Base-by-base conservation (phyloP, 1,140 invertebrate species). In the Drosophila watanabei region DNA sequence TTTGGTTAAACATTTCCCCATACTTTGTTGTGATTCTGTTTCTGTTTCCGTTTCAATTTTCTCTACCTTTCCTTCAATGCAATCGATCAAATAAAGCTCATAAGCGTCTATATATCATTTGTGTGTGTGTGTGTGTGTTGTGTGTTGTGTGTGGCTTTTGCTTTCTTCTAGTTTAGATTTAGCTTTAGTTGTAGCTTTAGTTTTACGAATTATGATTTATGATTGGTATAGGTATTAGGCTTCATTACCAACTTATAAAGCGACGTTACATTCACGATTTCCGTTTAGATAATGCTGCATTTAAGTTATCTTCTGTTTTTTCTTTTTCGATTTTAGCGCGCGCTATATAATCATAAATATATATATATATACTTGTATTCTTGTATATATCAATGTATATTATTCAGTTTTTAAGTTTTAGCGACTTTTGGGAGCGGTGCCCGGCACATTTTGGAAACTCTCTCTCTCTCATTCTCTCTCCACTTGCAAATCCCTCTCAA, bases 71-170 rank as follows among this genome's bases (percentile, higher is more conserved):
- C 61, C 24, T 24, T 80, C 48, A 72, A 85, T 82, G 82, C 86
- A 82, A 85, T 90, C 86, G 80, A 82, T 76, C 86, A 90, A 90
- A 90, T 90, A 90, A 90, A 90, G 86, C 87, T 90, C 86, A 90
- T 90, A 90, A 90, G 86, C 86, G 86, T 90, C 86, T 90, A 90
- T 89, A 89, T 89, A 90, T 73, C 69, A 59, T 80, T 85, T 81
- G 79, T 68, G 45, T 46, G 5, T 60, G 35, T 70, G 45, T 80
- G 33, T 68, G 32, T 60, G 43, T 56, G 48, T 41, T 37, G n/a
- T 51, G 28, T 51, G 28, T 52, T 16, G 18, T 63, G 41, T 61
- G 33, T 62, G 28, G 60, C 24, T 57, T 9, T 60, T 33, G 24
- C 13, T 46, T 45, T 62, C 28, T 43, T 54, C 69, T 65, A 56